These are phyloP conservation scores for Heliconius erato DNA, from an alignment of 2,888 invertebrate genomes.

Conservation along the genomic window DNA sequence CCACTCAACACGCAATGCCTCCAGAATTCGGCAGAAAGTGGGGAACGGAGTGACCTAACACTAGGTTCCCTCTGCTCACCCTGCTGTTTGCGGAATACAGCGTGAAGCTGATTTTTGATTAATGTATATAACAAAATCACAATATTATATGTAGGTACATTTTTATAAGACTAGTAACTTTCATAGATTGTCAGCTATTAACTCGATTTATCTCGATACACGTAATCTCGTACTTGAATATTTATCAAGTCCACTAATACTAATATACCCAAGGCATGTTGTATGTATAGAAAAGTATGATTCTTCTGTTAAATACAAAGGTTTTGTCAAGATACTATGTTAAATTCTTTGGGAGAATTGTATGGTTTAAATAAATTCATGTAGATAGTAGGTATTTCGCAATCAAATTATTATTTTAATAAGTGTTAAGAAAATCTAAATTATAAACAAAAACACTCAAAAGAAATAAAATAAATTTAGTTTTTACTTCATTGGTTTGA, in stretches of 20 bases:
- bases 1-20: too few species aligned
- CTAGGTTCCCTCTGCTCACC: too few species aligned
- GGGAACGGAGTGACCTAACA: too few species aligned
- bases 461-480: not conserved
- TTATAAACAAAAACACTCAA: not conserved
- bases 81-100: too few species aligned
- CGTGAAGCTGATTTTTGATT: too few species aligned
- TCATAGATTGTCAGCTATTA: slow-evolving; percentile 1
- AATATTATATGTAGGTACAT: too few species aligned
- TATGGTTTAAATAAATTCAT: too few species aligned
- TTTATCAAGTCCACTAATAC: slow-evolving; percentile 8
- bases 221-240: slow-evolving; percentile 9
- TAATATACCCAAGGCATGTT: not conserved
- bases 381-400: too few species aligned
- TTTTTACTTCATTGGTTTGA: too few species aligned
- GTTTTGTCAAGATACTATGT: not conserved
- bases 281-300: not conserved
- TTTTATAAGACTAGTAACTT: not conserved
- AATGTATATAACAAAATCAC: too few species aligned
- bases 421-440: not conserved
- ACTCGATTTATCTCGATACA: slow-evolving; percentile 8
- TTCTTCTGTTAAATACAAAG: not conserved
- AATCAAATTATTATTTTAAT: too few species aligned
- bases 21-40: too few species aligned
- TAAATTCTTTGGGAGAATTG: not conserved